Evolutionary conservation across 2,797 vertebrate species (phyloP).

Genomic region (Galagoides demidoff): DNA sequence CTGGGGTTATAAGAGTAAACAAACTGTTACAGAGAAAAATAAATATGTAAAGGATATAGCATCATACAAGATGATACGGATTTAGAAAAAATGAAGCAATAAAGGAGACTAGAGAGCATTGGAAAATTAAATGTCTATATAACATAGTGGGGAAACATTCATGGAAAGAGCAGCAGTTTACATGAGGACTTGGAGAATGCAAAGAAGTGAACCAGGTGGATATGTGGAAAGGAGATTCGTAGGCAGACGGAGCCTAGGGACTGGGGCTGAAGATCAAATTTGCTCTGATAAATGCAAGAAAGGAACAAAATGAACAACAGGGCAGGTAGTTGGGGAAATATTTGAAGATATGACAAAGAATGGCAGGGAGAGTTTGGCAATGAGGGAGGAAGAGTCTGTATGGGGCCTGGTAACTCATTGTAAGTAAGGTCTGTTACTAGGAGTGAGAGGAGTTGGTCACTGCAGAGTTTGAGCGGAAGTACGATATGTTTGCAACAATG

Average conservation of each 20-base stretch:
- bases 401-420: accelerated
- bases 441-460: not conserved
- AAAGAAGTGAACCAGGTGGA: not conserved
- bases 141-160: not conserved
- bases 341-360: not conserved
- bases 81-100: not conserved
- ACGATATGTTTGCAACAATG: not conserved
- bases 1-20: not conserved
- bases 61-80: not conserved
- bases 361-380: not conserved
- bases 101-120: not conserved
- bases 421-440: not conserved
- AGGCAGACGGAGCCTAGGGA: not conserved
- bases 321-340: not conserved
- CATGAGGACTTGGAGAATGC: not conserved
- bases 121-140: not conserved
- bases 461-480: not conserved
- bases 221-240: accelerated
- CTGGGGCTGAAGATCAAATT: not conserved
- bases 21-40: not conserved
- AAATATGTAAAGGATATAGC: not conserved
- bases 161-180: not conserved
- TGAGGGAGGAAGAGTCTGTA: not conserved
- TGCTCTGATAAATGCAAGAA: not conserved
- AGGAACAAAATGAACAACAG: not conserved